Conservation (phyloP, 2,797 vertebrate genomes). For the Steatocranus sp. region DNA sequence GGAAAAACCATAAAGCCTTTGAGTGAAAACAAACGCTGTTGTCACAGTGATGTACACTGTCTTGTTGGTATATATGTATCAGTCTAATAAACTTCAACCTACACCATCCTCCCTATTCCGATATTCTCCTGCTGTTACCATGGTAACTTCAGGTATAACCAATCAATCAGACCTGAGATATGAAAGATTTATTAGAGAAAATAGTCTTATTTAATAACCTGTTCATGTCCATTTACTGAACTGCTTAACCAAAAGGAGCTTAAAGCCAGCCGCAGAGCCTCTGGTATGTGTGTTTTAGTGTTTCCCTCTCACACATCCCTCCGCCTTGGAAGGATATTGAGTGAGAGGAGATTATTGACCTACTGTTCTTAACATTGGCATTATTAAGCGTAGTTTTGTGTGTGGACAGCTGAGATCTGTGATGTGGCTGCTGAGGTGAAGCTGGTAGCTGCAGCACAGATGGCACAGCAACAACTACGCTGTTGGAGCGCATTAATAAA, state of each 20-base stretch:
- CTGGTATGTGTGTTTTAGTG: not conserved
- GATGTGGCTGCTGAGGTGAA: not conserved
- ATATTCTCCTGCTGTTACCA: not conserved
- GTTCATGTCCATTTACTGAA: not conserved
- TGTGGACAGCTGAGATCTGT: not conserved
- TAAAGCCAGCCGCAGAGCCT: not conserved
- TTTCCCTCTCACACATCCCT: too few species aligned
- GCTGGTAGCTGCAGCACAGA: not conserved
- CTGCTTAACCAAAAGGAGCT: not conserved
- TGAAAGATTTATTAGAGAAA: not conserved
- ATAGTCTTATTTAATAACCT: not conserved
- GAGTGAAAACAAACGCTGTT: too few species aligned
- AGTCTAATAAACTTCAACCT: too few species aligned
- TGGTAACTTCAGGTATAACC: not conserved
- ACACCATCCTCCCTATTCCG: too few species aligned
- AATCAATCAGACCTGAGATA: not conserved
- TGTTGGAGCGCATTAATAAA: not conserved
- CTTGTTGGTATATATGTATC: too few species aligned
- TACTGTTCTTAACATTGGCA: not conserved
- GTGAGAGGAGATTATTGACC: not conserved
- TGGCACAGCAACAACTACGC: not conserved
- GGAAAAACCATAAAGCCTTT: too few species aligned
- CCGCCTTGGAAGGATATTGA: not conserved
- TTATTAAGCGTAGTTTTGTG: not conserved
- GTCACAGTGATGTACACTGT: too few species aligned